Conservation (phyloP, 2,113 vertebrate species). For the Pseudorhombus dupliciocellatus region DNA sequence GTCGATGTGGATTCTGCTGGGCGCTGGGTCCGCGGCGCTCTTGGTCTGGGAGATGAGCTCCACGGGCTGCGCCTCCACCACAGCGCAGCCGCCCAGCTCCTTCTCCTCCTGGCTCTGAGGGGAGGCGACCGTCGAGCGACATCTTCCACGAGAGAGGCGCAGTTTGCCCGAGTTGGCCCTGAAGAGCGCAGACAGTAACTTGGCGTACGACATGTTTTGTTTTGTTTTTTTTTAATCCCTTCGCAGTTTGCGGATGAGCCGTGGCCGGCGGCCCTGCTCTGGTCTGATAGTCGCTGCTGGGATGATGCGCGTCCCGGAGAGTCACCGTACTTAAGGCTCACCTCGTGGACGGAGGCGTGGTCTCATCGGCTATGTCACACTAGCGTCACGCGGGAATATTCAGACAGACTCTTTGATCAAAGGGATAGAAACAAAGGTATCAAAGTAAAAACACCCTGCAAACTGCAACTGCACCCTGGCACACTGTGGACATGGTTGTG, state of each 20-base stretch:
- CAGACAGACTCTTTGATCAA: no score
- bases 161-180: slow-evolving; percentile 28
- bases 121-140: slow-evolving; percentile 59
- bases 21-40: neutral
- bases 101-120: slow-evolving; percentile 51
- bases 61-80: slow-evolving; percentile 56
- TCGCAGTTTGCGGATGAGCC: no score
- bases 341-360: neutral
- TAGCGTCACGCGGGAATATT: neutral
- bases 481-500: no score
- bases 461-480: no score
- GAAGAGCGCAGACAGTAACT: slow-evolving; percentile 34
- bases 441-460: no score
- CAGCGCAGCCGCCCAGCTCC: slow-evolving; percentile 11
- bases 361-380: neutral
- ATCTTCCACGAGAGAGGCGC: slow-evolving; percentile 33
- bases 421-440: no score
- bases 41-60: slow-evolving; percentile 59
- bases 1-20: slow-evolving; percentile 62
- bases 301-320: neutral
- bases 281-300: neutral
- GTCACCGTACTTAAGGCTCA: neutral
- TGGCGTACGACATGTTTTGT: slow-evolving; percentile 69
- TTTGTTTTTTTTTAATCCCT: no score
- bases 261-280: no score